Evolutionary conservation across 2,113 vertebrate genomes (phyloP), one percentile per base, ranked within the genome.

Genomic region (Pithys albifrons): DNA sequence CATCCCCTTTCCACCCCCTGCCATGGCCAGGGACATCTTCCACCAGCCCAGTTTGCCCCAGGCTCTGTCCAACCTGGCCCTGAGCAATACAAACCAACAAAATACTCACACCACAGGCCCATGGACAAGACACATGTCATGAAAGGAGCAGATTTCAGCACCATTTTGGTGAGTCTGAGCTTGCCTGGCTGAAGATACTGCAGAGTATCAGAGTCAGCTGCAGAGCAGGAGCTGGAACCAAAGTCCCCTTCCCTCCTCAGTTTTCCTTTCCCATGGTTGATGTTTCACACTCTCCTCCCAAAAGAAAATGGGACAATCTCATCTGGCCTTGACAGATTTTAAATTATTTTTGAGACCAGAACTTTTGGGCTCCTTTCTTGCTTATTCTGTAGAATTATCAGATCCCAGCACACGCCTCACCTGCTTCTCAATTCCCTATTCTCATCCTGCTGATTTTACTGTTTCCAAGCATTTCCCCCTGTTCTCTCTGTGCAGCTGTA

Each of bases 91-190:
- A 52, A 66, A 14, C 11, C 4, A 4, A 41, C 33, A 37, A 79
- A 55, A 27, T 18, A 10, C 0, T 0, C 12, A 14, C 4, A 67
- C 9, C 10, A 29, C 9, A 54, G 19, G 19, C 2, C n/a, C 31
- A 9, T 5, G 9, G 14, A 10, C 35, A 59, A 48, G 25, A 28
- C 1, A 24, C 67, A 45, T 17, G 6, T 14, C 22, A 58, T 23
- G 31, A 77, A 61, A 74, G 4, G 15, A 41, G 51, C n/a, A 52
- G 28, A 39, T 67, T 61, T 45, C 51, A 57, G 27, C 23, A 33
- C 6, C 41, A 64, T 2, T 27, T 29, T 51, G 16, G 14, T 20
- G 20, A 46, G 14, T 15, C 59, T 39, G 24, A 61, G 19, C 13
- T 73, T 39, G 22, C 25, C 9, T 9, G 29, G 35, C 27, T 51